These are phyloP conservation scores for Tortricodes alternella DNA, from an alignment of 2,888 invertebrate genomes.

Conservation along the genomic window DNA sequence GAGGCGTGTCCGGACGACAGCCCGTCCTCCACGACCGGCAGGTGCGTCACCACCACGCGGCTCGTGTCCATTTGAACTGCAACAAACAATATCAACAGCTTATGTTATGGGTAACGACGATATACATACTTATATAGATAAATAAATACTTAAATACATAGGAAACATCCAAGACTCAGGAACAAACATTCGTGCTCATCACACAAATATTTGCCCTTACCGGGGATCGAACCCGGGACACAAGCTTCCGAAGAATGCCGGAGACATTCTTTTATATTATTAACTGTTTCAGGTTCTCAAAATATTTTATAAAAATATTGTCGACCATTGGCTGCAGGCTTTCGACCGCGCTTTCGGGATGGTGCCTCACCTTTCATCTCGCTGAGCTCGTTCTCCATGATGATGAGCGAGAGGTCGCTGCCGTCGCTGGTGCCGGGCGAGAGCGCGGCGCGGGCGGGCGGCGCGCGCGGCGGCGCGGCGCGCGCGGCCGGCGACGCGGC, in stretches of 20 bases:
- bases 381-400: conserved; percentile 86
- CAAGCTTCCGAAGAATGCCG: no score
- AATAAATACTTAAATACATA: no score
- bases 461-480: conserved; percentile 39
- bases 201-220: no score
- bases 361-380: conserved; percentile 64
- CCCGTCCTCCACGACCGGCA: conserved; percentile 97
- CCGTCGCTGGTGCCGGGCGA: conserved; percentile 97
- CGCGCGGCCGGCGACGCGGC: conserved; percentile 52
- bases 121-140: no score
- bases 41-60: conserved; percentile 82
- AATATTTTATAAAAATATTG: no score
- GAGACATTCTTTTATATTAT: no score
- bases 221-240: no score
- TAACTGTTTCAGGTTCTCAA: no score
- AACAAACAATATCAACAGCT: conserved; percentile 30
- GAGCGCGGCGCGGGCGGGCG: conserved; percentile 88
- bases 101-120: conserved; percentile 78
- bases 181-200: no score
- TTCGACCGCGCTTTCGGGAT: not conserved
- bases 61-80: conserved; percentile 71
- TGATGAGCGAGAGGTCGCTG: conserved; percentile 91
- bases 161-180: no score
- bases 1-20: conserved; percentile 96
- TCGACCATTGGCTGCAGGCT: not conserved